These are phyloP conservation scores for Cepaea hortensis DNA, from an alignment of 2,888 invertebrate genomes.

Conservation along the genomic window DNA sequence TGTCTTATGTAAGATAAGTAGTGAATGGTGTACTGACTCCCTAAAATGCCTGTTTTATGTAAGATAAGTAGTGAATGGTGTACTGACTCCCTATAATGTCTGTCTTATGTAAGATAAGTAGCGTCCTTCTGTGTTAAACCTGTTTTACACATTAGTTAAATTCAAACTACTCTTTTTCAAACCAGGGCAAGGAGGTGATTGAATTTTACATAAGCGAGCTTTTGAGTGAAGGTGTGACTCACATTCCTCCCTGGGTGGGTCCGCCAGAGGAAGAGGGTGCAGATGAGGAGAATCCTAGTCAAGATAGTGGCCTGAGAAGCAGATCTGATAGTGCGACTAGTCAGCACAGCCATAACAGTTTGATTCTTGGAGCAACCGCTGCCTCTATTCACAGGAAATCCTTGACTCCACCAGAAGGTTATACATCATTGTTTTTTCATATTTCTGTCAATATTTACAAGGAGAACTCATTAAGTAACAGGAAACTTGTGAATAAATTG, in stretches of 20 bases:
- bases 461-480: too few relatives aligned
- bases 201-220: slow-evolving; percentile 90
- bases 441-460: too few relatives aligned
- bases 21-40: too few relatives aligned
- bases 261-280: slow-evolving; percentile 38
- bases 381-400: slow-evolving; percentile 58
- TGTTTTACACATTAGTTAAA: neutral
- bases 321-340: slow-evolving; percentile 65
- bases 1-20: too few relatives aligned
- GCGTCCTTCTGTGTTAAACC: too few relatives aligned
- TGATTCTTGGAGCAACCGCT: slow-evolving; percentile 77
- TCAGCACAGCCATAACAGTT: slow-evolving; percentile 65
- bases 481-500: too few relatives aligned
- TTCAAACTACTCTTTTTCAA: neutral
- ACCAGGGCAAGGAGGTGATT: slow-evolving; percentile 93
- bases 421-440: too few relatives aligned
- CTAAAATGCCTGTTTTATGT: too few relatives aligned
- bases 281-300: slow-evolving; percentile 63
- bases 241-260: slow-evolving; percentile 81
- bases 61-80: too few relatives aligned
- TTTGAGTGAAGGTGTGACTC: slow-evolving; percentile 84
- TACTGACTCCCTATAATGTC: too few relatives aligned
- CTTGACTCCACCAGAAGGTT: slow-evolving; percentile 42
- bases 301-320: slow-evolving; percentile 67
- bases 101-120: too few relatives aligned